These are phyloP conservation scores for Ptychodera flava DNA, from an alignment of 35 echinoderm and acorn worm genomes.

Conservation along the genomic window DNA sequence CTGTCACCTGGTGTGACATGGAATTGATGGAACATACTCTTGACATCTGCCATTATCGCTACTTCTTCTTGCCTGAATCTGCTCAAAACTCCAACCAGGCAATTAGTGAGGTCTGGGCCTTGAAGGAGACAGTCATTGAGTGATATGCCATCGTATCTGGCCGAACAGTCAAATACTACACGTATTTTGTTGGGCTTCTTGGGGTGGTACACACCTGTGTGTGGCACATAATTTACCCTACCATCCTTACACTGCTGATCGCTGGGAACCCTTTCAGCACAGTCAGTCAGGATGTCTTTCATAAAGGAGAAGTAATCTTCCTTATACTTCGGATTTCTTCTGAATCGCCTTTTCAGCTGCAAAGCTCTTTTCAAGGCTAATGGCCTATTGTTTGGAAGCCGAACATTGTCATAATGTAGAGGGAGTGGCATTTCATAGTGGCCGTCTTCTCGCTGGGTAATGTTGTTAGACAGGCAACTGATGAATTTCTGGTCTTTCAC, in stretches of 20 bases:
- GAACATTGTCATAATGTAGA: not conserved
- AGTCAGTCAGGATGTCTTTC: constrained; percentile 29
- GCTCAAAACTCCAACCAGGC: constrained; percentile 15
- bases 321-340: constrained; percentile 23
- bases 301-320: constrained; percentile 34
- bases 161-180: constrained; percentile 26
- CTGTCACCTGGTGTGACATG: not conserved
- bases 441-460: not conserved
- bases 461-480: not conserved
- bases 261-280: constrained; percentile 36
- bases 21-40: constrained; percentile 39
- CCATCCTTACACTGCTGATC: no score
- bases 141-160: not conserved
- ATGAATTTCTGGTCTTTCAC: not conserved
- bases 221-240: constrained; percentile 2
- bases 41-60: constrained; percentile 24
- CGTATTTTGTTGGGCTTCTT: not conserved
- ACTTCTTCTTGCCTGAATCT: constrained; percentile 15
- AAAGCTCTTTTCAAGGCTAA: constrained; percentile 20
- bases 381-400: constrained; percentile 28
- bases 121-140: constrained; percentile 12
- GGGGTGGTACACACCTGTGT: constrained; percentile 6
- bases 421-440: not conserved
- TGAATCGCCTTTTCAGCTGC: constrained; percentile 20
- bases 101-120: constrained; percentile 34